Conservation (phyloP, 1,140 invertebrate genomes). For the Drosophila mojavensis region DNA sequence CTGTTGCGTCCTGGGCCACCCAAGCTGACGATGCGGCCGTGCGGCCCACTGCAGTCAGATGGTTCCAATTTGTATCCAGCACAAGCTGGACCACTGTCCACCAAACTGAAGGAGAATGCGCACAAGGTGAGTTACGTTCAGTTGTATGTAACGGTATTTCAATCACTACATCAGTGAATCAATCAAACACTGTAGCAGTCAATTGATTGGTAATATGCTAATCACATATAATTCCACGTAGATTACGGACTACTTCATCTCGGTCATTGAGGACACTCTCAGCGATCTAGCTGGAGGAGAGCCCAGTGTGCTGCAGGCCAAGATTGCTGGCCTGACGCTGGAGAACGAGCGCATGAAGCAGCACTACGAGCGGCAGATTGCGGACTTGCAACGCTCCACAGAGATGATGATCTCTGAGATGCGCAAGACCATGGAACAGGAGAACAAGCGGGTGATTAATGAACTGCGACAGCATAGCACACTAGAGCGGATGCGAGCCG, state of each 20-base stretch:
- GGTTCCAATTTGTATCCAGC: slow-evolving; percentile 82
- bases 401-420: slow-evolving; percentile 85
- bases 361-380: slow-evolving; percentile 84
- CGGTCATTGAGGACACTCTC: slow-evolving; percentile 86
- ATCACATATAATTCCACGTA: not conserved
- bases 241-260: slow-evolving; percentile 86
- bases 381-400: slow-evolving; percentile 84
- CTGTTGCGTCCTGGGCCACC: slow-evolving; percentile 79
- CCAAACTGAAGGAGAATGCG: slow-evolving; percentile 84
- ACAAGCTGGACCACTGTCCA: slow-evolving; percentile 83
- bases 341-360: slow-evolving; percentile 88
- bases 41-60: slow-evolving; percentile 79
- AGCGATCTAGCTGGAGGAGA: slow-evolving; percentile 84
- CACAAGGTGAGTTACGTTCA: slow-evolving; percentile 82
- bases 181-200: not conserved
- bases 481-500: slow-evolving; percentile 87
- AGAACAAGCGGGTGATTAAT: slow-evolving; percentile 86
- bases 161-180: not conserved
- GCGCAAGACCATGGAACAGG: slow-evolving; percentile 87
- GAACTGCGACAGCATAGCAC: slow-evolving; percentile 87
- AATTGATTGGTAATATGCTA: not conserved
- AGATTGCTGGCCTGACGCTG: slow-evolving; percentile 86
- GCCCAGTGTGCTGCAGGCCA: slow-evolving; percentile 85
- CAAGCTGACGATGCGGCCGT: slow-evolving; percentile 83
- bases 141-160: not conserved